phyloP scores from a whole-genome alignment of 2,797 vertebrate genomes.

The Brachyrhaphis roseni region DNA sequence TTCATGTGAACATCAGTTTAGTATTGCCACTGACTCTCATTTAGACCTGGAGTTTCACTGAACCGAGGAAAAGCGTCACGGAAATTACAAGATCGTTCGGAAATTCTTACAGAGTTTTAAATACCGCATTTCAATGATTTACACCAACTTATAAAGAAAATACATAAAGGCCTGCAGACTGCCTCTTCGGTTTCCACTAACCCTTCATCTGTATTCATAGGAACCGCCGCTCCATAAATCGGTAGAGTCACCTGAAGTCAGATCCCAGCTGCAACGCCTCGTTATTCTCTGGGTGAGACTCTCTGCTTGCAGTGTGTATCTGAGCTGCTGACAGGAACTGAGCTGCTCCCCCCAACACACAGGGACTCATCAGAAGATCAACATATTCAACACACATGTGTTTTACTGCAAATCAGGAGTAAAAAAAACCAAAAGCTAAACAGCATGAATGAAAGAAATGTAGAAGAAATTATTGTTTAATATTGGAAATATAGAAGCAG shows the following conservation, averaged over 20 bases:
- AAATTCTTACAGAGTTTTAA: neutral
- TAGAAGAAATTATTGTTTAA: neutral
- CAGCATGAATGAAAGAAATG: neutral
- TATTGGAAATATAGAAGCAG: neutral
- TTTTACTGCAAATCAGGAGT: too few species aligned
- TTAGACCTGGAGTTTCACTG: neutral
- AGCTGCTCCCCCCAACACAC: slow-evolving; percentile 11
- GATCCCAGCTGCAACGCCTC: slow-evolving; percentile 8
- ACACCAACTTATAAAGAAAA: neutral
- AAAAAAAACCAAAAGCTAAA: too few species aligned
- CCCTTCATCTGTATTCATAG: neutral
- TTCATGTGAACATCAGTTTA: too few species aligned
- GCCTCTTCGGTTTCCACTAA: neutral
- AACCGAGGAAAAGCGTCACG: neutral
- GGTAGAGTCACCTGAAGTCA: slow-evolving; percentile 3
- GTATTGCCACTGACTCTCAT: too few species aligned
- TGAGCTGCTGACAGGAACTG: slow-evolving; percentile 22
- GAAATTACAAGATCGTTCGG: neutral
- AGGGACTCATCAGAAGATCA: neutral
- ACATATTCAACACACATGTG: too few species aligned
- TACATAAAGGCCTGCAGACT: neutral
- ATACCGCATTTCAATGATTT: neutral
- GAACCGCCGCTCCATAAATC: slow-evolving; percentile 21
- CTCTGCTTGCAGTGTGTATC: slow-evolving; percentile 3
- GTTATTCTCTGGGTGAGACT: slow-evolving; percentile 22